Percentiles rank a stretch among this genome's conserved stretches.
These are phyloP conservation scores for Microctonus brassicae DNA, from an alignment of 2,888 invertebrate species.

Conservation along the genomic window DNA sequence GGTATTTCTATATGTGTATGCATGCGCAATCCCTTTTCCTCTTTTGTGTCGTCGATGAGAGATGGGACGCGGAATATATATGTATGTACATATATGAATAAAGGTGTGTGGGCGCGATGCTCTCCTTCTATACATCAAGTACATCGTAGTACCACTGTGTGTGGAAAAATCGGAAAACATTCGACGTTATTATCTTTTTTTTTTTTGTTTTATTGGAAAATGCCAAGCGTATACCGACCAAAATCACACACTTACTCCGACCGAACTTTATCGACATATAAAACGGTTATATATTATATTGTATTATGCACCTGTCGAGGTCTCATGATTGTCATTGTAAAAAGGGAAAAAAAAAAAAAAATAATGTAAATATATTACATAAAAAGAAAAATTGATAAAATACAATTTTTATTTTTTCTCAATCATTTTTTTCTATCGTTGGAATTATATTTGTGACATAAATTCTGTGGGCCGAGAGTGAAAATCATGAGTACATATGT, in stretches of 20 bases:
- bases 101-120: slow-evolving; percentile 26
- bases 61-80: slow-evolving; percentile 19
- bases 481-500: slow-evolving; percentile 16
- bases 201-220: slow-evolving; percentile 30
- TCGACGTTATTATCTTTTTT: slow-evolving; percentile 56
- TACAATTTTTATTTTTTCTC: too few relatives aligned
- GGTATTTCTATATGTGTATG: slow-evolving; percentile 9
- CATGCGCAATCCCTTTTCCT: background rate
- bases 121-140: slow-evolving; percentile 46
- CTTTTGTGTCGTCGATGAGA: background rate
- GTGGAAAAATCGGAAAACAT: slow-evolving; percentile 54
- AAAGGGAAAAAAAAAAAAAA: background rate
- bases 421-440: too few relatives aligned
- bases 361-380: too few relatives aligned
- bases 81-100: slow-evolving; percentile 1
- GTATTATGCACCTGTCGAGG: slow-evolving; percentile 14
- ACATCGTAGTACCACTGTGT: slow-evolving; percentile 45
- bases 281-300: slow-evolving; percentile 5
- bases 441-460: too few relatives aligned
- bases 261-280: slow-evolving; percentile 15
- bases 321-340: background rate
- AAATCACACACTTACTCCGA: slow-evolving; percentile 20
- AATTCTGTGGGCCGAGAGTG: background rate
- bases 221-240: background rate
- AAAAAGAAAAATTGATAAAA: too few relatives aligned